Conservation (phyloP, 2,888 invertebrate species). For the Pseudococcus longispinus region DNA sequence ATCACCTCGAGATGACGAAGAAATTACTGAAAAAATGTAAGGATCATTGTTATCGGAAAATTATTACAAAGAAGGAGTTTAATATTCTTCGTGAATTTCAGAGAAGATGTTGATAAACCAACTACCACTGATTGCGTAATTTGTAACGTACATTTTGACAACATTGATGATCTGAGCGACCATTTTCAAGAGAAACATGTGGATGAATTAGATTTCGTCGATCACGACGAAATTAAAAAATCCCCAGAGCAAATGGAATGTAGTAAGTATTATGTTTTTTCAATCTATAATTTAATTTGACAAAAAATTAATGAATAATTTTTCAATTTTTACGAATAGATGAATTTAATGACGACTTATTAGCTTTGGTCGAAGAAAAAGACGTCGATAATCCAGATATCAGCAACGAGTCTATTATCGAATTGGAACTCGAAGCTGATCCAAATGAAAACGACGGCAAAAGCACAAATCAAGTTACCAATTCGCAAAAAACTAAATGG, state of each 20-base stretch:
- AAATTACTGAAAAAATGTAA: not conserved
- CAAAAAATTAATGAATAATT: not conserved
- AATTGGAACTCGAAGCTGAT: not conserved
- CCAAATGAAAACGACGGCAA: not conserved
- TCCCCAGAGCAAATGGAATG: not conserved
- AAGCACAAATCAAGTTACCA: not conserved
- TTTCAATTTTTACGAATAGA: not conserved
- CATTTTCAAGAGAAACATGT: conserved; percentile 48
- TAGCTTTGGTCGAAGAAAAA: not conserved
- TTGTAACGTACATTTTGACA: conserved; percentile 13
- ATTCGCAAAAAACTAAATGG: not conserved
- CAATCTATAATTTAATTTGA: not conserved
- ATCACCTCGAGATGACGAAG: not conserved
- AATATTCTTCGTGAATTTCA: not conserved
- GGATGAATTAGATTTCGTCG: conserved; percentile 19
- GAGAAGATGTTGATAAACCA: not conserved
- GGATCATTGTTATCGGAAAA: not conserved
- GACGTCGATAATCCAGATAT: not conserved
- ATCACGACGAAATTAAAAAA: not conserved
- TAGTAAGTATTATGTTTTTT: not conserved
- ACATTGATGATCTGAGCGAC: conserved; percentile 2
- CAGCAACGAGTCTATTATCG: not conserved
- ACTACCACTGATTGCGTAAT: not conserved
- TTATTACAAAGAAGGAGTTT: not conserved
- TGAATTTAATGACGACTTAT: not conserved